phyloP scores from a whole-genome alignment of 1,140 invertebrate genomes.

The Hyphantria cunea region DNA sequence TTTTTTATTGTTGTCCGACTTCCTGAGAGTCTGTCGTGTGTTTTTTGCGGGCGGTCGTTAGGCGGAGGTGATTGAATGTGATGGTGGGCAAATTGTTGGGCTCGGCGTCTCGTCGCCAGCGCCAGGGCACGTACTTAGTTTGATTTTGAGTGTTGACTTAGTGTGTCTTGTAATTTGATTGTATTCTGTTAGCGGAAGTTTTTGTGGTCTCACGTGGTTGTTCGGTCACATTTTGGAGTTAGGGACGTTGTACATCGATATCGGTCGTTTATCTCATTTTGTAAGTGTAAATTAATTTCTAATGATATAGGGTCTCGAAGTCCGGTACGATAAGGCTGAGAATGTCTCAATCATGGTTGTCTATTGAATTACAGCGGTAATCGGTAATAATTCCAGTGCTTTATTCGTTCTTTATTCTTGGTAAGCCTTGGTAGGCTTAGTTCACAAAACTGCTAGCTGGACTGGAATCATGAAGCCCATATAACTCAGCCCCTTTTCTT shows the following conservation, averaged over 20 bases:
- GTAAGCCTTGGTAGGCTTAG: too few species aligned
- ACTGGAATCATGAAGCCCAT: too few species aligned
- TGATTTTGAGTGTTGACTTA: conserved; percentile 53
- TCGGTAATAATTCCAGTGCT: neutral
- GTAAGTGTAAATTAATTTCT: conserved; percentile 68
- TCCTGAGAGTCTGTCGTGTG: conserved; percentile 73
- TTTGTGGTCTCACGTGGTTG: conserved; percentile 37
- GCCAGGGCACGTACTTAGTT: conserved; percentile 48
- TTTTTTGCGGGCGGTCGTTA: conserved; percentile 73
- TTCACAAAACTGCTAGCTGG: too few species aligned
- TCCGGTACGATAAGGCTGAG: conserved; percentile 48
- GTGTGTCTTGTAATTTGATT: conserved; percentile 50
- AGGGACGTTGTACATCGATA: conserved; percentile 13
- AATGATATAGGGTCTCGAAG: conserved; percentile 41
- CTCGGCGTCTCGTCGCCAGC: conserved; percentile 13
- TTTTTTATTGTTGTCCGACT: conserved; percentile 77
- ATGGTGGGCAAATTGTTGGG: conserved; percentile 67
- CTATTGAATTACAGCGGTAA: conserved; percentile 15
- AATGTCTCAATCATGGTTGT: conserved; percentile 55
- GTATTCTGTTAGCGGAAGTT: conserved; percentile 52
- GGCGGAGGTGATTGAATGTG: conserved; percentile 75
- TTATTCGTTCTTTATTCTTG: too few species aligned
- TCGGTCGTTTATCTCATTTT: conserved; percentile 35
- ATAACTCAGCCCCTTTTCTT: too few species aligned
- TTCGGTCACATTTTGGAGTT: conserved; percentile 18